Evolutionary conservation across 2,888 invertebrate species (phyloP), one percentile per base, ranked within the genome.

Genomic region (Mythimna lalbum): DNA sequence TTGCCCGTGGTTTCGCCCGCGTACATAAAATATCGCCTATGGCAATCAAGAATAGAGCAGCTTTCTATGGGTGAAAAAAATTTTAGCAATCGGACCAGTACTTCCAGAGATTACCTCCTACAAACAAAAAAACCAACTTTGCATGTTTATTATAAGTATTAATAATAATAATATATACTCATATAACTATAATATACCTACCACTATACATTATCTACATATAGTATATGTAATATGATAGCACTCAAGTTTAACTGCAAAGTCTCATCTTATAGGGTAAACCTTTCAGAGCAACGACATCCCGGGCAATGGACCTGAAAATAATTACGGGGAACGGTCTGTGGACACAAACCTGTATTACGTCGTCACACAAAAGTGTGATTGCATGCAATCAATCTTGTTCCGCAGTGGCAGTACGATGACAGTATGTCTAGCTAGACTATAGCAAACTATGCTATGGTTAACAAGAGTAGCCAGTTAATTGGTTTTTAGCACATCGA

Each of bases 331-430:
- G 27, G 47, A 23, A 21, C 14, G 21, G 19, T 23, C 21, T 59
- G 47, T 39, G 39, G 52, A 27, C n/a, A 67, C 52, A 53, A 52
- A 43, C 21, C 39, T 67, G 43, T n/a, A 43, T n/a, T 61, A n/a
- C 17, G 1, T 14, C 14, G 6, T 6, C 31, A 43, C 21, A 43
- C 39, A 14, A 43, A 53, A 23, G 14, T 31, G 67, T 43, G 39
- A 67, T 53, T 55, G 33, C 33, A 63, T 55, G 23, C 47, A 36
- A 33, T 53, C 33, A 68, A 55, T 47, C 69, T 55, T 55, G 55
- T 36, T 47, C 17, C 17, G 7, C 23, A 67, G 19, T 36, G 49
- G 19, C 49, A 36, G 33, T 39, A 19, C 10, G 43, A 31, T 7
- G 33, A 19, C n/a, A 55, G 47, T 43, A 33, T 5, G n/a, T 56